A percentile compares a stretch with the other conserved stretches of the same genome.
Evolutionary conservation across 2,113 vertebrate species (phyloP).

Genomic region (Hemicordylus capensis): DNA sequence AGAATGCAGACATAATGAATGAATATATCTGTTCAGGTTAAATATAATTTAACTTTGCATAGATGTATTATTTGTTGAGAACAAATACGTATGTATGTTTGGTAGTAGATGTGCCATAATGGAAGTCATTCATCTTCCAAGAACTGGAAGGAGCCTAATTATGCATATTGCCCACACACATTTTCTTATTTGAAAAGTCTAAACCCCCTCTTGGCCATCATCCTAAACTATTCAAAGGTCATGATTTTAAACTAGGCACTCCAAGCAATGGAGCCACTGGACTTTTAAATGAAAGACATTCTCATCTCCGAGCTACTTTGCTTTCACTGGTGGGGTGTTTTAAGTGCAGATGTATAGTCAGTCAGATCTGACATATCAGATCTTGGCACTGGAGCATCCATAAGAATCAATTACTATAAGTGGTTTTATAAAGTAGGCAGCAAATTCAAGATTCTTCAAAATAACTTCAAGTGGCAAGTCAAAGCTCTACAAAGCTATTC

Average conservation of each 20-base stretch:
- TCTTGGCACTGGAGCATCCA: neutral
- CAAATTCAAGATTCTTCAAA: neutral
- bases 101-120: neutral
- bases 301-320: neutral
- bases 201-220: neutral
- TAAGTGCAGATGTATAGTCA: neutral
- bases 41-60: neutral
- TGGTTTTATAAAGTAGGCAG: neutral
- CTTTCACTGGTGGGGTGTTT: neutral
- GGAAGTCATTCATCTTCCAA: neutral
- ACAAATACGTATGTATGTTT: neutral
- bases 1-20: neutral
- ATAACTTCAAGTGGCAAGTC: neutral
- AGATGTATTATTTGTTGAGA: neutral
- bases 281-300: neutral
- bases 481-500: too few species aligned
- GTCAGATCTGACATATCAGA: neutral
- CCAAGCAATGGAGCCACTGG: neutral
- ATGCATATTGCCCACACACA: neutral
- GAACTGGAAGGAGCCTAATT: constrained; percentile 13
- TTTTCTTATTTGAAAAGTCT: neutral
- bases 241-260: constrained; percentile 4
- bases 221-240: neutral
- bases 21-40: neutral
- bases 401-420: neutral